Evolutionary conservation across 2,113 vertebrate species (phyloP).

Genomic region (Salvelinus fontinalis): DNA sequence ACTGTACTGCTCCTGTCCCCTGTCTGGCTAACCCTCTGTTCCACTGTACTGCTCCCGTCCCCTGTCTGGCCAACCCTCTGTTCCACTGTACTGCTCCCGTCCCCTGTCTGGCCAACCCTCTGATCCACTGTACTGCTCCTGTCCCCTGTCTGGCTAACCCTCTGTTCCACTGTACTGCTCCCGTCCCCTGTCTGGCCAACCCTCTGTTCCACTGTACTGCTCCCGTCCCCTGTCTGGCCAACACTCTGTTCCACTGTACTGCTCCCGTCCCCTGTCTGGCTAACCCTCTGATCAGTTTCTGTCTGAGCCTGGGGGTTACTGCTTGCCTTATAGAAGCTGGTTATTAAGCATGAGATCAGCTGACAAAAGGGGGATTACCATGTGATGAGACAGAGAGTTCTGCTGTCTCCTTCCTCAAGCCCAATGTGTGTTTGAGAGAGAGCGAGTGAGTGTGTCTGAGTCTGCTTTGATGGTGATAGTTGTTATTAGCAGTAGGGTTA

Average conservation of each 20-base stretch:
- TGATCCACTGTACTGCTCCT: too few species aligned
- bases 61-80: too few species aligned
- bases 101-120: too few species aligned
- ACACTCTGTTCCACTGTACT: neutral
- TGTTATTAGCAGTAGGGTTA: too few species aligned
- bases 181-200: too few species aligned
- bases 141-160: too few species aligned
- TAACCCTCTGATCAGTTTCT: conserved; percentile 15
- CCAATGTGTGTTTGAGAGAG: neutral
- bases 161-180: too few species aligned
- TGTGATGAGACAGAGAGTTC: conserved; percentile 42
- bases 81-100: too few species aligned
- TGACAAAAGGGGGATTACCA: conserved; percentile 39
- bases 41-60: too few species aligned
- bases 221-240: neutral
- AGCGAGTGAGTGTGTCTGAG: neutral
- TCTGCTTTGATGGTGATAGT: neutral
- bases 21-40: too few species aligned
- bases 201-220: neutral
- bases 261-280: neutral
- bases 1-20: too few species aligned
- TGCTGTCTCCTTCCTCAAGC: too few species aligned
- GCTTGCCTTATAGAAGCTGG: neutral
- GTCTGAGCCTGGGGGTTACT: neutral
- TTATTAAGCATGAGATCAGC: conserved; percentile 19